Evolutionary conservation across 2,797 vertebrate species (phyloP).

Genomic region (Falco biarmicus): DNA sequence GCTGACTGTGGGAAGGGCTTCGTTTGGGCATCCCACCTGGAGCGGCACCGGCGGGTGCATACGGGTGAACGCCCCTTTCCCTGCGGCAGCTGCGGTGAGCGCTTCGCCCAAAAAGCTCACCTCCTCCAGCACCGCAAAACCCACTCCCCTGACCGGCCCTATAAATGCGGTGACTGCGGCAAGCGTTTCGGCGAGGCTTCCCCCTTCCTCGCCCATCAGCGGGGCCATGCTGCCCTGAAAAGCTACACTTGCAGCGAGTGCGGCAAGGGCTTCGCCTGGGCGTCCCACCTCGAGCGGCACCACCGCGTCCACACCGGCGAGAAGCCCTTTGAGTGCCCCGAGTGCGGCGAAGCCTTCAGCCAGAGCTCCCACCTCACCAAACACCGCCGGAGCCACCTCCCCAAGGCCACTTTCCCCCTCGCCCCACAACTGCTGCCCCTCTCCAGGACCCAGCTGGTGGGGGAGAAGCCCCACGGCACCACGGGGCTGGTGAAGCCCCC

Average conservation of each 20-base stretch:
- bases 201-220: background rate
- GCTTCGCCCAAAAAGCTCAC: constrained; percentile 64
- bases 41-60: constrained; percentile 66
- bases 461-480: fast-evolving
- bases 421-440: fast-evolving
- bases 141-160: constrained; percentile 26
- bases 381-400: constrained; percentile 15
- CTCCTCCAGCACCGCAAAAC: constrained; percentile 66
- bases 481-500: background rate
- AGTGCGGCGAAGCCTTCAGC: constrained; percentile 39
- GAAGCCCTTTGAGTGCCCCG: constrained; percentile 26
- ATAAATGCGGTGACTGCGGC: background rate
- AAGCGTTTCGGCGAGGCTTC: constrained; percentile 22
- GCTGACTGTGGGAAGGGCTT: constrained; percentile 63
- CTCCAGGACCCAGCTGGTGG: fast-evolving
- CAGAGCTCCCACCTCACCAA: constrained; percentile 45
- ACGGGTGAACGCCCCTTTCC: constrained; percentile 65
- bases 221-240: background rate
- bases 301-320: constrained; percentile 8
- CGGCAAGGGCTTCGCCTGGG: constrained; percentile 46
- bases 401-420: fast-evolving
- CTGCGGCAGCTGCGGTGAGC: constrained; percentile 53
- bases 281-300: constrained; percentile 47
- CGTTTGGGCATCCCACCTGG: constrained; percentile 20
- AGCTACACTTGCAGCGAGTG: constrained; percentile 34